Evolutionary conservation across 2,113 vertebrate species (phyloP).

Genomic region (Pelvicachromis taeniatus): DNA sequence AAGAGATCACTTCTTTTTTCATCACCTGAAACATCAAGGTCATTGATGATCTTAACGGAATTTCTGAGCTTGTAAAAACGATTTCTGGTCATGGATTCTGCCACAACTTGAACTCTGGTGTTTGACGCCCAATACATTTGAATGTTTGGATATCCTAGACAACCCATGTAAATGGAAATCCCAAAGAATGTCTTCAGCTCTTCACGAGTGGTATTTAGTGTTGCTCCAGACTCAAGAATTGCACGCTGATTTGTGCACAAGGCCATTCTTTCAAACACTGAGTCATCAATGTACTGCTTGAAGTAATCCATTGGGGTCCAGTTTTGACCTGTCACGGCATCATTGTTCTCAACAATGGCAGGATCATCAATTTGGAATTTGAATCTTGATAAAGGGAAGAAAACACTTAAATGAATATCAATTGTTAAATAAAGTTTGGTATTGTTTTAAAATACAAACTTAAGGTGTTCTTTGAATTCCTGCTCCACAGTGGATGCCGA

Average conservation of each 20-base stretch:
- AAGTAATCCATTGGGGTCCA: neutral
- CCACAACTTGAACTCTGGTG: neutral
- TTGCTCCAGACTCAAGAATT: neutral
- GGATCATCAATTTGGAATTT: too few relatives aligned
- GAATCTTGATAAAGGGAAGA: too few relatives aligned
- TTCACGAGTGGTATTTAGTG: neutral
- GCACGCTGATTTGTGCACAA: neutral
- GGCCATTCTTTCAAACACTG: neutral
- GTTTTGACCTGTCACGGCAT: neutral
- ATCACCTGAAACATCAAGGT: neutral
- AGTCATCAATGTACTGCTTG: neutral
- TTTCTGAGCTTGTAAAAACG: neutral
- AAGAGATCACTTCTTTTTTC: neutral
- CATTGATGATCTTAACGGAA: neutral
- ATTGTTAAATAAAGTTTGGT: neutral
- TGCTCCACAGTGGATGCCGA: neutral
- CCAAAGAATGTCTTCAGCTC: neutral
- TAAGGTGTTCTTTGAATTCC: neutral
- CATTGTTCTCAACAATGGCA: neutral
- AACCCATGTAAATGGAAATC: neutral
- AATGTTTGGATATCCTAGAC: neutral
- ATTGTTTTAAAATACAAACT: neutral
- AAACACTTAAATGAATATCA: too few relatives aligned
- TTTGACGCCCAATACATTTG: neutral
- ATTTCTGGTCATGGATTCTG: neutral